Conservation (phyloP, 1,140 invertebrate species). For the Euwallacea similis region DNA sequence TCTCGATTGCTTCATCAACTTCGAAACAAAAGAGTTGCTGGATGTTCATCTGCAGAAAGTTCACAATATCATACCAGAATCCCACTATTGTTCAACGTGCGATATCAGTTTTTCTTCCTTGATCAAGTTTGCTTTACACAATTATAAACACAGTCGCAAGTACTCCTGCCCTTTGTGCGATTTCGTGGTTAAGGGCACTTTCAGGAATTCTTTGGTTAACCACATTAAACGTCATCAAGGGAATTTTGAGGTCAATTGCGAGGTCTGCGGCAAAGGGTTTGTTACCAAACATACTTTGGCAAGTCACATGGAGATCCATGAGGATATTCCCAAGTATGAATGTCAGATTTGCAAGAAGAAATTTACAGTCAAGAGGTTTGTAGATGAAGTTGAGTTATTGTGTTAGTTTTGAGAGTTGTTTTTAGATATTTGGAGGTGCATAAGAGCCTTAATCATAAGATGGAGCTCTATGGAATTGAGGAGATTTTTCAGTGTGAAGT, state of each 20-base stretch:
- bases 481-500: slow-evolving; percentile 41
- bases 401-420: neutral
- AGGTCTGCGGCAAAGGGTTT: slow-evolving; percentile 56
- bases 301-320: slow-evolving; percentile 52
- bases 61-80: slow-evolving; percentile 21
- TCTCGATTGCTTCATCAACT: slow-evolving; percentile 57
- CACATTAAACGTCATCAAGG: slow-evolving; percentile 58
- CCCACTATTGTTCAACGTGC: slow-evolving; percentile 32
- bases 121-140: slow-evolving; percentile 34
- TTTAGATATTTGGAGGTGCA: slow-evolving; percentile 51
- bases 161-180: slow-evolving; percentile 35
- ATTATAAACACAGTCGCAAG: slow-evolving; percentile 23
- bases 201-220: slow-evolving; percentile 31
- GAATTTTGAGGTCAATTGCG: slow-evolving; percentile 56
- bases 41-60: slow-evolving; percentile 52
- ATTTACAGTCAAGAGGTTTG: slow-evolving; percentile 51
- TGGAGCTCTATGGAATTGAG: slow-evolving; percentile 43
- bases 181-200: slow-evolving; percentile 24
- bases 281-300: slow-evolving; percentile 52
- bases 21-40: slow-evolving; percentile 56
- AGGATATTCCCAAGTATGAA: slow-evolving; percentile 43
- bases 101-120: slow-evolving; percentile 23
- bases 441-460: slow-evolving; percentile 44
- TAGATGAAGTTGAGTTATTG: too few species aligned
- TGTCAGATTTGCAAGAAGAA: slow-evolving; percentile 57